phyloP scores from a whole-genome alignment of 64 coral and sea anemone genomes.

The Montipora foliosa region DNA sequence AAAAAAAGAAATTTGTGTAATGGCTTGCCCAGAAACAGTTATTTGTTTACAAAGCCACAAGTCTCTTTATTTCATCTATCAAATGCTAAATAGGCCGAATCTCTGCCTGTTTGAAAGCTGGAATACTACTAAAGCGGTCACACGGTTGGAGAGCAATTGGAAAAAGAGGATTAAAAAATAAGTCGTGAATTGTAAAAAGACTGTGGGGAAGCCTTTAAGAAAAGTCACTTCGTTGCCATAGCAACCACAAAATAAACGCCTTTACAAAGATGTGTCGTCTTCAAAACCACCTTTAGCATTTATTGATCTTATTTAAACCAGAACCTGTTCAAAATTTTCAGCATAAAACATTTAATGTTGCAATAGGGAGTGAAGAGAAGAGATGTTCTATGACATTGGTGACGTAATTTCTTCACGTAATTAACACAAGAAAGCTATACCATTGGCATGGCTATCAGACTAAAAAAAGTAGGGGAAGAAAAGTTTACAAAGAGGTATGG shows the following conservation, averaged over 20 bases:
- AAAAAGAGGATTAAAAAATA: neutral
- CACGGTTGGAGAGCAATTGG: neutral
- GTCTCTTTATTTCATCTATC: neutral
- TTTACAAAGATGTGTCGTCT: neutral
- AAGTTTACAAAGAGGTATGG: neutral
- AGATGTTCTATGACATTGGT: neutral
- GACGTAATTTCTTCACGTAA: conserved; percentile 73
- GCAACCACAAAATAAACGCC: neutral
- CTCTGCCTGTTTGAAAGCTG: too few relatives aligned
- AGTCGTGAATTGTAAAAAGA: neutral
- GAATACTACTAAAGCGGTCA: neutral
- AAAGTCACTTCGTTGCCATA: neutral
- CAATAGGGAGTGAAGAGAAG: neutral
- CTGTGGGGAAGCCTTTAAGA: neutral
- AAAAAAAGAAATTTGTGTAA: too few relatives aligned
- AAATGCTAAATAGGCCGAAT: too few relatives aligned
- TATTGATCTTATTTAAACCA: neutral
- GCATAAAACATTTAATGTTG: neutral
- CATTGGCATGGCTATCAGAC: conserved; percentile 58
- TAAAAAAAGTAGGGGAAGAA: conserved; percentile 43
- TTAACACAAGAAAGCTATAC: conserved; percentile 46
- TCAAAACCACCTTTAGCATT: neutral
- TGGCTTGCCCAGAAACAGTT: neutral
- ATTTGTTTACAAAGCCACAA: neutral
- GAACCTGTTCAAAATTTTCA: neutral